Base-by-base conservation (phyloP, 2,113 vertebrate genomes). In the Hippotragus niger region DNA sequence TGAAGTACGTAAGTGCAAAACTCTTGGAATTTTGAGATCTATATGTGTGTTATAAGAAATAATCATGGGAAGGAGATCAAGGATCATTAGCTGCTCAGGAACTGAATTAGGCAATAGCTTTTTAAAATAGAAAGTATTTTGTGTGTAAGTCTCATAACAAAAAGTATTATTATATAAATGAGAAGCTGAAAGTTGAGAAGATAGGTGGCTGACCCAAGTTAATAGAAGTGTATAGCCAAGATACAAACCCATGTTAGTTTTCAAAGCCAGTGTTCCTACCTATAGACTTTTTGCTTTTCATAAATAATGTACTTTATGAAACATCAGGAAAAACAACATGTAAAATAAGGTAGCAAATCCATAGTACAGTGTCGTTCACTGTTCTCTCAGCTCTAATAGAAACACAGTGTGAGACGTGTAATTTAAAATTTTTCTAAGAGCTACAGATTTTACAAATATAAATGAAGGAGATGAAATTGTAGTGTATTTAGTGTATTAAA, bases 111-210 rank as follows among this genome's bases (percentile, higher is more conserved):
- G n/a, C 55, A 62, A 6, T 83, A 93, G 4, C 8, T 92, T 92
- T 96, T 87, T 81, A 14, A 95, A 64, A 90, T 92, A 67, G 81
- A 29, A 95, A 96, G 12, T 62, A 19, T 57, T 97, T 94, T 55
- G 19, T 90, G 33, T 95, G 71, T 84, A 87, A 55, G 88, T 91
- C 27, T 97, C 3, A 4, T 36, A 94, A 67, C 43, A 2, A 74
- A 71, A 74, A 89, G 31, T 60, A 67, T 15, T 86, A 78, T 57
- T 90, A 43, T 57, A 21, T 93, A 90, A 93, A 67, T 86, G n/a
- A 97, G 60, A 93, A 95, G 43, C 76, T 78, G 7, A 85, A 83
- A 88, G 14, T 91, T 91, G 74, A 25, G 31, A 43, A 25, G 31
- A 43, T 60, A 58, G 6, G 5, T 67, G 60, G 36, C 88, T 84